Evolutionary conservation across 2,113 vertebrate genomes (phyloP).

Genomic region (Coreoperca whiteheadi): DNA sequence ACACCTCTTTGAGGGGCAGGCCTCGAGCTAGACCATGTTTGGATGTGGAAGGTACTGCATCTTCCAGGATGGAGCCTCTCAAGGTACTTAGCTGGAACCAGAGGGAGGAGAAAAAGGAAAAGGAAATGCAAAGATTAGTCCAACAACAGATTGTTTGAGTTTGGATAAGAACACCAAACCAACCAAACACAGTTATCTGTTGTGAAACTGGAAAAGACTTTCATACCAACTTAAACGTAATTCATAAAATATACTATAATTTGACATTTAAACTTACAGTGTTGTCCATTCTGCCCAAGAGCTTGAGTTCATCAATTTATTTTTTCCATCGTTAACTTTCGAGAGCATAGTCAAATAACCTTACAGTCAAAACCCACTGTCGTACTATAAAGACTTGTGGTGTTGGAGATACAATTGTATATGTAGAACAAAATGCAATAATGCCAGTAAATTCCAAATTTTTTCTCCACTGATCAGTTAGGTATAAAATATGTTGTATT

Average conservation of each 20-base stretch:
- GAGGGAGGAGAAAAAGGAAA: not conserved
- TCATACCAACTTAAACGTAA: not conserved
- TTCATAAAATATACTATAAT: not conserved
- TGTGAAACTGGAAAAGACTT: not conserved
- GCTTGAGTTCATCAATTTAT: not conserved
- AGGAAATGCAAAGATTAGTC: not conserved
- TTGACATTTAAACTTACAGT: not conserved
- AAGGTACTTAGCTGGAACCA: constrained; percentile 91
- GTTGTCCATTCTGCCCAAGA: not conserved
- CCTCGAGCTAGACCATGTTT: constrained; percentile 96
- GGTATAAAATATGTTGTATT: not conserved
- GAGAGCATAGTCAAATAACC: not conserved
- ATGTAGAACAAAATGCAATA: not conserved
- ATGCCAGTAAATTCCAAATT: not conserved
- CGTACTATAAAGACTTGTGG: not conserved
- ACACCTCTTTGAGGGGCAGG: constrained; percentile 96
- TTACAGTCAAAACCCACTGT: not conserved
- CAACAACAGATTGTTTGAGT: not conserved
- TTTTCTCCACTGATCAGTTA: not conserved
- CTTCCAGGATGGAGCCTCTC: constrained; percentile 95
- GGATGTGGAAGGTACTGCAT: constrained; percentile 95
- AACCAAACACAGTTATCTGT: not conserved
- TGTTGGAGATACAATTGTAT: not conserved
- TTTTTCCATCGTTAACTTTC: too few species aligned
- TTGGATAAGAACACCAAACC: not conserved